A percentile compares a stretch with the other conserved stretches of the same genome.
Evolutionary conservation across 2,113 vertebrate species (phyloP).

Genomic region (Tetrax tetrax): DNA sequence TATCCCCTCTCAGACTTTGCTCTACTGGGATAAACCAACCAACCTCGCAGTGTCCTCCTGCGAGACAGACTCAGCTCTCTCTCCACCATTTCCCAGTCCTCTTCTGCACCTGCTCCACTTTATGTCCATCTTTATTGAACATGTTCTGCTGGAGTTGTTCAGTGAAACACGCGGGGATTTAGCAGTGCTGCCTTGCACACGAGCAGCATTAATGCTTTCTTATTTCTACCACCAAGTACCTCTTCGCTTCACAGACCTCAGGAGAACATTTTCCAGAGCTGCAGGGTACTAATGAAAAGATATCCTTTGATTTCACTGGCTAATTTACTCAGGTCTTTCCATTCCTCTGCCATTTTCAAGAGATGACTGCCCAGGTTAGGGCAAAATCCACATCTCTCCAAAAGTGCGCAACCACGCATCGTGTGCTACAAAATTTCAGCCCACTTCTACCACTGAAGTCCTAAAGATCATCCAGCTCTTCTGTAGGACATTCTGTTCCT

Average conservation of each 20-base stretch:
- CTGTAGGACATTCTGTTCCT: neutral
- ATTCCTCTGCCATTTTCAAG: neutral
- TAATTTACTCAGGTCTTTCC: neutral
- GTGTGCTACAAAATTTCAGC: neutral
- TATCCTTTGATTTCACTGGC: neutral
- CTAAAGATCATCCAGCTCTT: neutral
- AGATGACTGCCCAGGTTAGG: neutral
- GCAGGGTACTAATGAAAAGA: neutral
- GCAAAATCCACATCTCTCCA: neutral
- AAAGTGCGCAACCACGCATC: neutral
- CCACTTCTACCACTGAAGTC: neutral
- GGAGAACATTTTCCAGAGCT: neutral
- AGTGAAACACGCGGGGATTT: neutral
- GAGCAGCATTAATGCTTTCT: neutral
- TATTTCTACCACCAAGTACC: neutral
- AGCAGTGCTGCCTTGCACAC: neutral
- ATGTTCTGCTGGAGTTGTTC: neutral
- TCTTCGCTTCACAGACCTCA: neutral
- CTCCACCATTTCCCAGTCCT: neutral
- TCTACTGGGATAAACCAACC: neutral
- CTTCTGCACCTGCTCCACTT: neutral
- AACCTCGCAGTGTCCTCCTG: neutral
- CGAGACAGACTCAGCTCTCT: fast-evolving
- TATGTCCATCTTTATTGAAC: neutral
- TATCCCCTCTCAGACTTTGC: neutral